Conservation (phyloP, 2,888 invertebrate genomes). For the Cephus nigrinus region DNA sequence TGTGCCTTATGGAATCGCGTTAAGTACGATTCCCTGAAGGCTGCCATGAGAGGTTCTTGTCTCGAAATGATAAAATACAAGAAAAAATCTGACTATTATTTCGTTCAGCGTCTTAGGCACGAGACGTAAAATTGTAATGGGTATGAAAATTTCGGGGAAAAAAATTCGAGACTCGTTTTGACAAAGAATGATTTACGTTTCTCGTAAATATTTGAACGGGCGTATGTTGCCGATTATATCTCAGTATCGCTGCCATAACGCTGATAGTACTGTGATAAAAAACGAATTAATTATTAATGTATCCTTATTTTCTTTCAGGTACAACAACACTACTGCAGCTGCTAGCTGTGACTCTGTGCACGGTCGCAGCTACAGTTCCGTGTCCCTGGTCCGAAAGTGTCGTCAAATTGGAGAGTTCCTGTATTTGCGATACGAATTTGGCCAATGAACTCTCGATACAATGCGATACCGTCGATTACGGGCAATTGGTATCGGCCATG, state of each 20-base stretch:
- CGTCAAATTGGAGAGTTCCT: constrained; percentile 81
- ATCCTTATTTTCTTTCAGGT: background rate
- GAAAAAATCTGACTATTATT: background rate
- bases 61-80: background rate
- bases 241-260: background rate
- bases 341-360: constrained; percentile 32
- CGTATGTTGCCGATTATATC: background rate
- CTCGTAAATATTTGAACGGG: background rate
- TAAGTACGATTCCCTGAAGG: background rate
- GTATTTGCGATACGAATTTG: constrained; percentile 89
- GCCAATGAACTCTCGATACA: constrained; percentile 88
- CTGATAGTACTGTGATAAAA: background rate
- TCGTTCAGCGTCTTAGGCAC: background rate
- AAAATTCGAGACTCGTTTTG: background rate
- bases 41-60: background rate
- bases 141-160: background rate
- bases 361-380: constrained; percentile 69
- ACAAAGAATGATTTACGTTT: background rate
- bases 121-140: background rate
- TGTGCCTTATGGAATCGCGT: constrained; percentile 35
- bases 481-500: constrained; percentile 78
- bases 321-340: constrained; percentile 33
- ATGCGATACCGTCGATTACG: constrained; percentile 89
- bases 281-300: background rate
- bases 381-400: constrained; percentile 85